phyloP scores from a whole-genome alignment of 1,140 invertebrate species.

The Drosophila santomea region DNA sequence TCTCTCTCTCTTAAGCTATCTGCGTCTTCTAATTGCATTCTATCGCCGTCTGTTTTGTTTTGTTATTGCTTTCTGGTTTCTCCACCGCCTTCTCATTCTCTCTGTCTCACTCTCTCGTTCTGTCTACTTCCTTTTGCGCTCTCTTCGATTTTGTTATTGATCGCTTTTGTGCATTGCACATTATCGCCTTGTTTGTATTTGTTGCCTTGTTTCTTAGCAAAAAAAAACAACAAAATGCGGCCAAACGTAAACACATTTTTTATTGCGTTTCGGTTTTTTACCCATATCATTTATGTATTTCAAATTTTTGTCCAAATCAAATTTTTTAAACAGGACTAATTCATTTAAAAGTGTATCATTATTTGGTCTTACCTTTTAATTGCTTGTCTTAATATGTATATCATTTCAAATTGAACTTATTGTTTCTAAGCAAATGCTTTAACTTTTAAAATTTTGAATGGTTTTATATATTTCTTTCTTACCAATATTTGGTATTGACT shows the following conservation, averaged over 20 bases:
- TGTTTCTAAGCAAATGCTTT: too few species aligned
- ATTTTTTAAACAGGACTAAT: too few species aligned
- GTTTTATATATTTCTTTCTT: not conserved
- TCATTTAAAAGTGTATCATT: too few species aligned
- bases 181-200: constrained; percentile 80
- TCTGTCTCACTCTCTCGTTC: not conserved
- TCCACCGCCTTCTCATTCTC: not conserved
- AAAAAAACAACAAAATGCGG: constrained; percentile 16
- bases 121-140: not conserved
- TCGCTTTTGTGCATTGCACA: constrained; percentile 61
- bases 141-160: constrained; percentile 56
- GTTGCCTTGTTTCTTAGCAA: constrained; percentile 67
- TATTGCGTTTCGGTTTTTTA: constrained; percentile 41
- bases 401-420: too few species aligned
- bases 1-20: constrained; percentile 2
- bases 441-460: not conserved
- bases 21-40: constrained; percentile 54
- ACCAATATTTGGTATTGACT: too few species aligned
- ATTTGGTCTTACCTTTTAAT: too few species aligned
- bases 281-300: too few species aligned
- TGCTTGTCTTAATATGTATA: too few species aligned
- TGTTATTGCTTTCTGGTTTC: constrained; percentile 40
- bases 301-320: too few species aligned
- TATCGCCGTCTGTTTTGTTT: constrained; percentile 44
- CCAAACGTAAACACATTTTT: constrained; percentile 50